Base-by-base conservation (phyloP, 2,797 vertebrate species). In the Ateles fusciceps region DNA sequence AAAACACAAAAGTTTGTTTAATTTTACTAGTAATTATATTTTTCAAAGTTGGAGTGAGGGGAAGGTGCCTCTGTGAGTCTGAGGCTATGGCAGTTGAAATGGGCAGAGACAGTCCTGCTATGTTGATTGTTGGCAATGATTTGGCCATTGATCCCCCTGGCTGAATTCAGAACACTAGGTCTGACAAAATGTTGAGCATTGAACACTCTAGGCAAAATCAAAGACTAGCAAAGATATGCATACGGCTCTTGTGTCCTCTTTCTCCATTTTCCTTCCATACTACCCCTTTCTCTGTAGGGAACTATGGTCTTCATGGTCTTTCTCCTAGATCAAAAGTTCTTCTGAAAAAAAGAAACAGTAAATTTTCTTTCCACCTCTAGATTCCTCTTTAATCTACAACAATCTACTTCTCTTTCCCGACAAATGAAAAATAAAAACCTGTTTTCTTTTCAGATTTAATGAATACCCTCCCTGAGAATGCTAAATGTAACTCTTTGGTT, bases 131-230 rank as follows among this genome's bases (percentile, higher is more conserved):
- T 86, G 88, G 79, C 95, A 74, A 81, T 44, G 94, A 96, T 59
- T 46, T 1, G 95, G 96, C 50, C 72, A 93, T 64, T 92, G 90
- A 92, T 94, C 85, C 95, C 93, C 81, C 90, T 93, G 30, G 84
- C 46, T 85, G 95, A 80, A 84, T 95, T 96, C 96, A 95, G 85
- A 89, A 91, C 72, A 74, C 22, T 19, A 50, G 26, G 22, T 81
- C 59, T 92, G 86, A 92, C 83, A 88, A 68, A 50, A 55, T 95
- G 92, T 64, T 96, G 36, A 71, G 36, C 44, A 85, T 52, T 50
- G 64, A 78, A 93, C 46, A 64, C 87, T 57, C 15, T 11, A 48
- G 80, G 76, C 71, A 96, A 95, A 96, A 83, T 28, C 0, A 5
- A 85, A 85, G 79, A 80, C 68, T 2, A 14, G 28, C 44, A 76